Conservation (phyloP, 2,797 vertebrate species). For the Eulemur rubriventer region DNA sequence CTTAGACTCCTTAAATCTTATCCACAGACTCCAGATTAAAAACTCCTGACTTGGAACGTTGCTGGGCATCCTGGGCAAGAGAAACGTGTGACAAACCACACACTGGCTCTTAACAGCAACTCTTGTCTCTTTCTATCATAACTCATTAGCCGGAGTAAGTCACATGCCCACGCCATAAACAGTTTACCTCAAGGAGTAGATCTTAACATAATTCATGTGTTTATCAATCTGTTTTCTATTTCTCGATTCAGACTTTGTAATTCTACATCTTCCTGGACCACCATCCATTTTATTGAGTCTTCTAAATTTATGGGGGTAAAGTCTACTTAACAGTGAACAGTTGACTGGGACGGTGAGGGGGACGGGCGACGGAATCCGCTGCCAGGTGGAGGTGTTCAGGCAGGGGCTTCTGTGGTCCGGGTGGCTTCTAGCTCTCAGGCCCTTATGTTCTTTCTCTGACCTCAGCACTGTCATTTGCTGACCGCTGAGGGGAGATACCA, state of each 20-base stretch:
- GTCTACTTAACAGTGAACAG: neutral
- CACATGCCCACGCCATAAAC: neutral
- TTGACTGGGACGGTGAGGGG: neutral
- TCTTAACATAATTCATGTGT: neutral
- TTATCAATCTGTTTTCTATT: neutral
- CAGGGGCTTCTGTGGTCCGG: neutral
- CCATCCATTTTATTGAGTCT: neutral
- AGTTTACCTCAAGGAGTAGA: neutral
- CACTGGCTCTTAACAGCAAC: no score
- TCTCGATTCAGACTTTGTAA: neutral
- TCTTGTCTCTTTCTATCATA: rapidly evolving
- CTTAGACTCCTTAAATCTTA: neutral
- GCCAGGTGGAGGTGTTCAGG: neutral
- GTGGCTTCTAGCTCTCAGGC: neutral
- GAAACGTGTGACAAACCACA: neutral
- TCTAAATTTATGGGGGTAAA: neutral
- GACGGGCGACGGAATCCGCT: rapidly evolving
- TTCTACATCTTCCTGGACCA: neutral
- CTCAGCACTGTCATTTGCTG: neutral
- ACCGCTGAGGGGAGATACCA: rapidly evolving
- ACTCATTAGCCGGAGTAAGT: no score
- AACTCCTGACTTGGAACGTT: neutral
- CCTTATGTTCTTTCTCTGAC: neutral
- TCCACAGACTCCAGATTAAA: neutral
- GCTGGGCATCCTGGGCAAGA: neutral